Evolutionary conservation across 2,797 vertebrate species (phyloP).

Genomic region (Phoxinus dragarum): DNA sequence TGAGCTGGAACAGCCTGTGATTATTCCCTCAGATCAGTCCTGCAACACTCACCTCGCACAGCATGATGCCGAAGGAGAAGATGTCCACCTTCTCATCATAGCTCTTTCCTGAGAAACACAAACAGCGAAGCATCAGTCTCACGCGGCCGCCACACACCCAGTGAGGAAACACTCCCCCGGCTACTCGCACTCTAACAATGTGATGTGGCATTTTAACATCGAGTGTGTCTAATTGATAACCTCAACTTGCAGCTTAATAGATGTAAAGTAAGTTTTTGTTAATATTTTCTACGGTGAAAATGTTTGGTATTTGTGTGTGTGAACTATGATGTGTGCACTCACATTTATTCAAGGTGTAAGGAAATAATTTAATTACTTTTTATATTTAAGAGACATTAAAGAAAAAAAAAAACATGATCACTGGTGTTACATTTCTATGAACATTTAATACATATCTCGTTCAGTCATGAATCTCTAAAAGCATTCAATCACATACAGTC

Average conservation of each 20-base stretch:
- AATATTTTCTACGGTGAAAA: not conserved
- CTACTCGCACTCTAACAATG: not conserved
- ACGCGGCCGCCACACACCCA: slow-evolving; percentile 65
- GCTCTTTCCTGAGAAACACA: slow-evolving; percentile 83
- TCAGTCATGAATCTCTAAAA: no score
- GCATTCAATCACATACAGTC: no score
- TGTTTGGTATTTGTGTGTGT: not conserved
- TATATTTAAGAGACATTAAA: not conserved
- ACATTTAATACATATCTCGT: no score
- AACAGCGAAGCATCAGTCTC: slow-evolving; percentile 56
- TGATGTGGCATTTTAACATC: not conserved
- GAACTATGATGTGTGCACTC: not conserved
- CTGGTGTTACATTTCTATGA: not conserved
- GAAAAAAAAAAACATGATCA: not conserved
- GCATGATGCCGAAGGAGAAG: slow-evolving; percentile 98
- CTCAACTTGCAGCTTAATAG: no score
- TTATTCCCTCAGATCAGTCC: not conserved
- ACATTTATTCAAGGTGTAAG: not conserved
- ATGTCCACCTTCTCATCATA: slow-evolving; percentile 98
- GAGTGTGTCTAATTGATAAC: no score
- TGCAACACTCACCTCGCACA: slow-evolving; percentile 88
- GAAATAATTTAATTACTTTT: not conserved
- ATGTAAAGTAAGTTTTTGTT: no score
- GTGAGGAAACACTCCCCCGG: rapidly evolving
- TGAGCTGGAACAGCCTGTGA: slow-evolving; percentile 28